Conservation (phyloP, 2,888 invertebrate species). For the Thalpophila matura region DNA sequence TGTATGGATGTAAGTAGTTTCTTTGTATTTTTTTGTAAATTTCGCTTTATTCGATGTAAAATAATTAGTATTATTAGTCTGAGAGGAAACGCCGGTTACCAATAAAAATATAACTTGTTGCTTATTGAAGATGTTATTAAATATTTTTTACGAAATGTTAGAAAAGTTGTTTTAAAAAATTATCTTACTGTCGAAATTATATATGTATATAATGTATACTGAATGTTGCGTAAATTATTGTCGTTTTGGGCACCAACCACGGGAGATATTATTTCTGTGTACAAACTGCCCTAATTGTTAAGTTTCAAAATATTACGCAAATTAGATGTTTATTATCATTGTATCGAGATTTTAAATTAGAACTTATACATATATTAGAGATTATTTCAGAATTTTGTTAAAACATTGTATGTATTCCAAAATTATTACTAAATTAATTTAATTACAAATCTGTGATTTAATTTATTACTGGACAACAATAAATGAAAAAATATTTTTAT, state of each 20-base stretch:
- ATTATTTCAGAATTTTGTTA: constrained; percentile 70
- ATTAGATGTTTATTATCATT: constrained; percentile 76
- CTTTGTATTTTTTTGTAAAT: constrained; percentile 85
- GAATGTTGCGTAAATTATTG: constrained; percentile 86
- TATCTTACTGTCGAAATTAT: constrained; percentile 78
- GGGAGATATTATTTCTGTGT: constrained; percentile 57
- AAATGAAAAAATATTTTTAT: constrained; percentile 63
- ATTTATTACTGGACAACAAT: constrained; percentile 85
- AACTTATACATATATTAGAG: constrained; percentile 73
- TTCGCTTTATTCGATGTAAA: constrained; percentile 87
- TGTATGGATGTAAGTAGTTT: constrained; percentile 84
- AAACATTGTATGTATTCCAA: constrained; percentile 70
- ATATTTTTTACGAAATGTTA: constrained; percentile 87
- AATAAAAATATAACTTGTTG: constrained; percentile 90
- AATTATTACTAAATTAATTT: constrained; percentile 84
- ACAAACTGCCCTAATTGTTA: constrained; percentile 78
- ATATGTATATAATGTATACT: constrained; percentile 71
- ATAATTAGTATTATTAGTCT: constrained; percentile 90
- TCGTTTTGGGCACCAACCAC: constrained; percentile 75
- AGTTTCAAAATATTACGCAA: constrained; percentile 87
- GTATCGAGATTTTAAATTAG: constrained; percentile 81
- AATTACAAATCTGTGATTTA: constrained; percentile 88
- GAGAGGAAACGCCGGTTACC: constrained; percentile 91
- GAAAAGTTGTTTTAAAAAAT: constrained; percentile 83
- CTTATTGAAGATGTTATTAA: constrained; percentile 89